Evolutionary conservation across 2,797 vertebrate species (phyloP).

Genomic region (Myotis planiceps): DNA sequence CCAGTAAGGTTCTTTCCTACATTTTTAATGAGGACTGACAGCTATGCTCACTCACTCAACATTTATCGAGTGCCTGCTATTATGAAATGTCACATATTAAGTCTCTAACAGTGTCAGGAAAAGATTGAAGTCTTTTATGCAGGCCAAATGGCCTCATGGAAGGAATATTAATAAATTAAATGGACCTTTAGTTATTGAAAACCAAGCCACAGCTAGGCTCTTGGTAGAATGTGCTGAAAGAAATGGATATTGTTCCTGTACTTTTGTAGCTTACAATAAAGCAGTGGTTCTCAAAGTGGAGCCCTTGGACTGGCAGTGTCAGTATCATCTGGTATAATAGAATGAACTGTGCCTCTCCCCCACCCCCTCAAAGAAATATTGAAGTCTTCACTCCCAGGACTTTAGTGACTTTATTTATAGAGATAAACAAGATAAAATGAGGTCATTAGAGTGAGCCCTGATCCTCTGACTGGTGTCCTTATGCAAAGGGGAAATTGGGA

Average conservation of each 20-base stretch:
- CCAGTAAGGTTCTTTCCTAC: neutral
- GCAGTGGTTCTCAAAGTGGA: neutral
- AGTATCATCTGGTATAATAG: neutral
- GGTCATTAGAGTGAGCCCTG: neutral
- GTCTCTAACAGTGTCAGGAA: neutral
- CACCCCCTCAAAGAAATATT: neutral
- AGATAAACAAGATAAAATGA: neutral
- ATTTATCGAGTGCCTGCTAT: neutral
- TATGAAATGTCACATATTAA: constrained; percentile 4
- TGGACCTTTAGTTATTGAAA: neutral
- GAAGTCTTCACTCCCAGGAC: neutral
- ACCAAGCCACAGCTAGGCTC: neutral
- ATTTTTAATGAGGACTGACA: constrained; percentile 60
- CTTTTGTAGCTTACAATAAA: neutral
- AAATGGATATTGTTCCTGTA: neutral
- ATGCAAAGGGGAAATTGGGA: neutral
- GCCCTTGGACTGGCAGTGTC: neutral
- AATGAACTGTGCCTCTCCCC: neutral
- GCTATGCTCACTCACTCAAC: neutral
- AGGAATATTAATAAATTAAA: neutral
- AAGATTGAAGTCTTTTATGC: neutral
- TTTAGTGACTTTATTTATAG: neutral
- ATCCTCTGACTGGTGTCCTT: neutral
- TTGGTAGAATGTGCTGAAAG: neutral
- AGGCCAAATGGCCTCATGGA: neutral